Conservation (phyloP, 2,113 vertebrate genomes). For the Delphinus delphis region DNA sequence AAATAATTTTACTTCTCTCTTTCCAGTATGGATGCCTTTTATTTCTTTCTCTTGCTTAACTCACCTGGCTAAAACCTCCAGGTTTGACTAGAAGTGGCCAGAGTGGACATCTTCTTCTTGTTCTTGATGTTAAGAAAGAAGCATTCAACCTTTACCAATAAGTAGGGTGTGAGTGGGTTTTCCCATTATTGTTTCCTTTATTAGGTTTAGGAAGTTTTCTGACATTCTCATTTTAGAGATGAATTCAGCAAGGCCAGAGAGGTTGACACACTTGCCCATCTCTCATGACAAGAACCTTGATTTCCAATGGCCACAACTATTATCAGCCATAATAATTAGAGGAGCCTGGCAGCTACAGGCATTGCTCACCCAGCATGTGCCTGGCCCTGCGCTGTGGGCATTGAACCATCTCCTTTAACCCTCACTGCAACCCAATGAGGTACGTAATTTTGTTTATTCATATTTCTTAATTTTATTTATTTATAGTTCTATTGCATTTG, state of each 20-base stretch:
- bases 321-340: too few species aligned
- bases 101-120: not conserved
- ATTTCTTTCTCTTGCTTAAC: not conserved
- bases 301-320: not conserved
- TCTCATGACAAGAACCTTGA: not conserved
- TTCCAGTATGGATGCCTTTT: not conserved
- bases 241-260: not conserved
- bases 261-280: not conserved
- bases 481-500: not conserved
- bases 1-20: not conserved
- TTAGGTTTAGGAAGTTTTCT: not conserved
- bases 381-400: rapidly evolving
- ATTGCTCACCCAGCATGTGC: rapidly evolving
- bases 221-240: not conserved
- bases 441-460: not conserved
- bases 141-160: not conserved
- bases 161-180: not conserved
- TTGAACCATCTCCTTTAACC: rapidly evolving
- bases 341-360: not conserved
- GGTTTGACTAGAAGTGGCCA: not conserved
- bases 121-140: not conserved
- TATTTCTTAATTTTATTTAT: not conserved
- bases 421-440: not conserved
- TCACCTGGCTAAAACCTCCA: not conserved
- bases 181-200: not conserved